Evolutionary conservation across 2,797 vertebrate genomes (phyloP).

Genomic region (Pseudomugil tenellus): DNA sequence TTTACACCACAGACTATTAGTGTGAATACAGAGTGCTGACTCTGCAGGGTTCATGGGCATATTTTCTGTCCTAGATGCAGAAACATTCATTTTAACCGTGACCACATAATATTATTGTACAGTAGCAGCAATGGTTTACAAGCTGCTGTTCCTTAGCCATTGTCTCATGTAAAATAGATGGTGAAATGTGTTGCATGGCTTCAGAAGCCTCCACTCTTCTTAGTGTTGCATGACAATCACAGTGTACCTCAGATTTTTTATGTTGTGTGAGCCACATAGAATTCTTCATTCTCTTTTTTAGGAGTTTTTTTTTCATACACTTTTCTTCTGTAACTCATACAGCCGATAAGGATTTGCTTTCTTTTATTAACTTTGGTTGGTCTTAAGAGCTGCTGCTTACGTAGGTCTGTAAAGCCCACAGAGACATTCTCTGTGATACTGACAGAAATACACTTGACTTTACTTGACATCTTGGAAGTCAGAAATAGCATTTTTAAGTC

Average conservation of each 20-base stretch:
- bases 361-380: neutral
- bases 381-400: neutral
- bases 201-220: conserved; percentile 47
- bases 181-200: conserved; percentile 47
- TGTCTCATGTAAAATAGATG: conserved; percentile 57
- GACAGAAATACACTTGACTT: conserved; percentile 13
- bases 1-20: conserved; percentile 28
- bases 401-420: neutral
- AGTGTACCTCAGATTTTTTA: conserved; percentile 6
- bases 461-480: conserved; percentile 9
- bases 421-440: neutral
- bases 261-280: neutral
- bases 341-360: neutral
- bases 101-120: conserved; percentile 43
- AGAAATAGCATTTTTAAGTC: neutral
- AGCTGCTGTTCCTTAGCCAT: conserved; percentile 29
- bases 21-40: conserved; percentile 41
- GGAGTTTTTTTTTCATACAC: neutral
- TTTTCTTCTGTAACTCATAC: neutral
- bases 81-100: conserved; percentile 44
- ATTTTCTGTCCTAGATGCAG: conserved; percentile 32
- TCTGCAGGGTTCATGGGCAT: conserved; percentile 41
- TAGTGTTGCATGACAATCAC: conserved; percentile 31
- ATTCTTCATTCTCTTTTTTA: neutral
- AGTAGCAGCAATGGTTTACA: conserved; percentile 27